Conservation (phyloP, 2,113 vertebrate genomes). For the Erythrolamprus reginae region DNA sequence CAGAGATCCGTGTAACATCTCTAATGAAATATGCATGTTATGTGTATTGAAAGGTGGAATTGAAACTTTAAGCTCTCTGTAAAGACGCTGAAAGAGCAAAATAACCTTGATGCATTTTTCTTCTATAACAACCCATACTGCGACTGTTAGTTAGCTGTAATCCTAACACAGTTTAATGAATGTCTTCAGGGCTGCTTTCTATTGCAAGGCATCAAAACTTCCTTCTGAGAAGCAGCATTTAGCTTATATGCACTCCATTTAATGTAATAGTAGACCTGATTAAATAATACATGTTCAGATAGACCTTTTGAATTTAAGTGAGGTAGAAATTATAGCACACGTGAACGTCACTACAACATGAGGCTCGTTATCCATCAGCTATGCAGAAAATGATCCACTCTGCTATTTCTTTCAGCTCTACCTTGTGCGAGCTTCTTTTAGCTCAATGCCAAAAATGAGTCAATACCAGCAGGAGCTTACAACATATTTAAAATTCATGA, state of each 20-base stretch:
- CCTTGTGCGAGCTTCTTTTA: background rate
- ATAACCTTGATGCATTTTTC: background rate
- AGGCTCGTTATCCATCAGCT: background rate
- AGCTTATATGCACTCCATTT: background rate
- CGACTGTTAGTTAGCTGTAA: background rate
- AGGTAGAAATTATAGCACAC: background rate
- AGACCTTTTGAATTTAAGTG: background rate
- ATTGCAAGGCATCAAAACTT: background rate
- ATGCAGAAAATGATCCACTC: background rate
- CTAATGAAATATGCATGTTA: background rate
- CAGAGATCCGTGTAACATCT: background rate
- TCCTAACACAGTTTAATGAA: background rate
- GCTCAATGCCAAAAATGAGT: conserved; percentile 42
- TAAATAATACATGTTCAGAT: background rate
- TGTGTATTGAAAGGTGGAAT: background rate
- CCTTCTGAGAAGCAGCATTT: background rate
- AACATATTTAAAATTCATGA: conserved; percentile 22
- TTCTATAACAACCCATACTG: background rate
- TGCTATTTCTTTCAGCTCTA: background rate
- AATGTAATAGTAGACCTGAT: background rate
- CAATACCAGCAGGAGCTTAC: conserved; percentile 28
- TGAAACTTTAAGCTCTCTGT: background rate
- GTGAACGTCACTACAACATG: conserved; percentile 40
- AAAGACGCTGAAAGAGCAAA: background rate
- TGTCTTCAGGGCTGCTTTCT: background rate